A percentile compares a stretch with the other conserved stretches of the same genome.
These are phyloP conservation scores for Smithornis capensis DNA, from an alignment of 2,113 vertebrate species.

Conservation along the genomic window DNA sequence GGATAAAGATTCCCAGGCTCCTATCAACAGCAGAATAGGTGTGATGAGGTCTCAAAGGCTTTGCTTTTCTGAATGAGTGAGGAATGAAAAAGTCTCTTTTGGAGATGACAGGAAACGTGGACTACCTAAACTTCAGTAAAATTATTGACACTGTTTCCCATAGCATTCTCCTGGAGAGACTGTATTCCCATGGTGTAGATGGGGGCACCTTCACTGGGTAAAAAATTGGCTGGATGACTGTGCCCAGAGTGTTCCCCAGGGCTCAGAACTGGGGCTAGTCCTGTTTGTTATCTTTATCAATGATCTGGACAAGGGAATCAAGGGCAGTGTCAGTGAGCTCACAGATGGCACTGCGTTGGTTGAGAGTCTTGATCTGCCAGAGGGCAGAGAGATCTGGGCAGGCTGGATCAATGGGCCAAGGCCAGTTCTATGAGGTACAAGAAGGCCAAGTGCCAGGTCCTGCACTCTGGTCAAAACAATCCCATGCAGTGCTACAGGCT, in stretches of 20 bases:
- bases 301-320: neutral
- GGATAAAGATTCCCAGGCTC: neutral
- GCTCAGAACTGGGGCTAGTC: neutral
- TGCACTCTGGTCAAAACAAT: neutral
- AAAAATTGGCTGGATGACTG: neutral
- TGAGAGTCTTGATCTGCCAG: neutral
- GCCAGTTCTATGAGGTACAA: neutral
- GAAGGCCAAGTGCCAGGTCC: neutral
- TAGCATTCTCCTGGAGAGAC: neutral
- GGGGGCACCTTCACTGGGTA: neutral
- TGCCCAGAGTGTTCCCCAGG: neutral
- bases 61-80: neutral
- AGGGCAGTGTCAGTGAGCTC: neutral
- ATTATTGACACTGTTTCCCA: neutral
- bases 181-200: neutral
- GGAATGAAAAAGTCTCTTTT: neutral
- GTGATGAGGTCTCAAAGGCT: neutral
- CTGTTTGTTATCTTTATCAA: neutral
- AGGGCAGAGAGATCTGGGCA: neutral
- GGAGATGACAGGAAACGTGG: neutral
- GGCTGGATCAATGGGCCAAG: neutral
- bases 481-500: accelerated
- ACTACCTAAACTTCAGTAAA: neutral
- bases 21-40: neutral
- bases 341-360: neutral